A percentile compares a stretch with the other conserved stretches of the same genome.
These are phyloP conservation scores for Zygogramma bicolorata DNA, from an alignment of 2,888 invertebrate species.

Conservation along the genomic window DNA sequence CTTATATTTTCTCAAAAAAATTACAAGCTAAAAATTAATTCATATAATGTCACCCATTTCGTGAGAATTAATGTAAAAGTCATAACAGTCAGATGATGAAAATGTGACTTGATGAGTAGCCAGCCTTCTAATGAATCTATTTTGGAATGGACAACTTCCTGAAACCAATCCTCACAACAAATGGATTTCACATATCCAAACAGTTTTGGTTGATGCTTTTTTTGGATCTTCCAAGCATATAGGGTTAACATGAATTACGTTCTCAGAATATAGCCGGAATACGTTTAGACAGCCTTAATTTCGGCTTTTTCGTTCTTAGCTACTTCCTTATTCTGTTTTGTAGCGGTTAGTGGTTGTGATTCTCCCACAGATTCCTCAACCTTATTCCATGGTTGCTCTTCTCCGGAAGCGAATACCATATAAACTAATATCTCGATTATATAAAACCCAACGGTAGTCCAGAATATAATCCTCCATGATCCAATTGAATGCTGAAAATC, in stretches of 20 bases:
- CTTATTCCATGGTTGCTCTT: conserved; percentile 78
- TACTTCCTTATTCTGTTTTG: conserved; percentile 37
- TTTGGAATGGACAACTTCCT: too few species aligned
- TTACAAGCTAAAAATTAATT: too few species aligned
- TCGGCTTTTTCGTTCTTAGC: conserved; percentile 14
- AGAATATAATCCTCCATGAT: conserved; percentile 84
- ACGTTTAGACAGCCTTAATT: background rate
- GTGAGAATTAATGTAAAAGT: too few species aligned
- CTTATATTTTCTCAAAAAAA: too few species aligned
- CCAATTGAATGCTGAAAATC: conserved; percentile 76
- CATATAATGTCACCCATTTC: too few species aligned
- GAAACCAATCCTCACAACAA: too few species aligned
- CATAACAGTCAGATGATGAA: too few species aligned
- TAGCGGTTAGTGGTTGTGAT: conserved; percentile 47
- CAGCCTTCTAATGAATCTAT: too few species aligned
- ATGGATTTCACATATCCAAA: too few species aligned
- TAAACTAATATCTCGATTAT: conserved; percentile 76
- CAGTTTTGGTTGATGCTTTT: too few species aligned
- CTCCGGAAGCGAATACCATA: conserved; percentile 76
- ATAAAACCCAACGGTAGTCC: conserved; percentile 78
- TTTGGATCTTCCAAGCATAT: too few species aligned
- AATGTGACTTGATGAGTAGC: too few species aligned
- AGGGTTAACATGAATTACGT: background rate
- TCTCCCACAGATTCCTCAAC: conserved; percentile 50
- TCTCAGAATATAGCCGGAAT: background rate